A percentile compares a stretch with the other conserved stretches of the same genome.
Conservation (phyloP, 2,888 invertebrate genomes). For the Euclidia mi region DNA sequence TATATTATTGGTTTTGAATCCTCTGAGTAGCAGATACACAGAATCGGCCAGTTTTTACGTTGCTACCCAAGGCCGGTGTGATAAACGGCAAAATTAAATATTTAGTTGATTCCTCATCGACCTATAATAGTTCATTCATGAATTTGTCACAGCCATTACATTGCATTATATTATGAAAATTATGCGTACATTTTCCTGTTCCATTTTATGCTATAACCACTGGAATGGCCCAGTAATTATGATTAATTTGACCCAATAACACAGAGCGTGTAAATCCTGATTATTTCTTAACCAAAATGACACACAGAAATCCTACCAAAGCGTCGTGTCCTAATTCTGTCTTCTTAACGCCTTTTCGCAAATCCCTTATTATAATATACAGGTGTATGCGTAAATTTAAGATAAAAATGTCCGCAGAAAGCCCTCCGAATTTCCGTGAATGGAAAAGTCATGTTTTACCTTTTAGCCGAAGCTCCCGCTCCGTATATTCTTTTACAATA, state of each 20-base stretch:
- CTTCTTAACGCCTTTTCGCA: conserved; percentile 4
- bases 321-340: background rate
- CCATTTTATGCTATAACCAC: background rate
- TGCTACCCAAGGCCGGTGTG: no score
- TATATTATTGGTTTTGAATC: no score
- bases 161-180: no score
- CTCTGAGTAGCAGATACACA: no score
- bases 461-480: conserved; percentile 34
- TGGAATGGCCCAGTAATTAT: background rate
- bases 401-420: conserved; percentile 32
- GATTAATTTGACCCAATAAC: background rate
- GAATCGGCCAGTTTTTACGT: no score
- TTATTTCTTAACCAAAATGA: conserved; percentile 14
- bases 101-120: no score
- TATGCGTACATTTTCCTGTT: background rate
- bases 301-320: conserved; percentile 4
- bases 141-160: no score
- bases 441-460: conserved; percentile 51
- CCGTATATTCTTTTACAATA: conserved; percentile 27
- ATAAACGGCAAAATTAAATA: no score
- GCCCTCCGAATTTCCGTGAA: conserved; percentile 29
- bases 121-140: no score
- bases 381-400: conserved; percentile 25
- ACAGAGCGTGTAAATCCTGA: background rate
- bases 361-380: conserved; percentile 15